Conservation (phyloP, 1,140 invertebrate species). For the Scaptomyza hsui region DNA sequence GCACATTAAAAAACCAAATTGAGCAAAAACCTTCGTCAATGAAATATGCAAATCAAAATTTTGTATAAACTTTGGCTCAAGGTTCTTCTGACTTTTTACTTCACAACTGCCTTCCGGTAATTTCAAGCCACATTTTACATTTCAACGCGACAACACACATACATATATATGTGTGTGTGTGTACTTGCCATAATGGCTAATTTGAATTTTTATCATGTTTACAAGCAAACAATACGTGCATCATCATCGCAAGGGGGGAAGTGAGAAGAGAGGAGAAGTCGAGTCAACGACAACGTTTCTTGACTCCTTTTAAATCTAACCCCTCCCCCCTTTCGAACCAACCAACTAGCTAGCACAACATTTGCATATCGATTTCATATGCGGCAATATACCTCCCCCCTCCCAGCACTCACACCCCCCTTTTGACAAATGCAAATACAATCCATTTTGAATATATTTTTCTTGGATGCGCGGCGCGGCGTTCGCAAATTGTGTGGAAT, state of each 20-base stretch:
- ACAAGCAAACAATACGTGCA: slow-evolving; percentile 83
- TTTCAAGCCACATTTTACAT: slow-evolving; percentile 76
- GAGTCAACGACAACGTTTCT: slow-evolving; percentile 14
- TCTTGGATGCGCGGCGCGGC: slow-evolving; percentile 24
- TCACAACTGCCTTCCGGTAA: slow-evolving; percentile 59
- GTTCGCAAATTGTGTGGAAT: slow-evolving; percentile 64
- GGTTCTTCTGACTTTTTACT: slow-evolving; percentile 29
- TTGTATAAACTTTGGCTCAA: slow-evolving; percentile 58
- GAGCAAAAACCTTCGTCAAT: slow-evolving; percentile 16
- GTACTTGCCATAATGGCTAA: slow-evolving; percentile 72
- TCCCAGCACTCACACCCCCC: neutral
- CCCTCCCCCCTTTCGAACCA: neutral
- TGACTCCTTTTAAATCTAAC: neutral
- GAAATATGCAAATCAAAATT: slow-evolving; percentile 65
- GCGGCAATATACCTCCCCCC: slow-evolving; percentile 51
- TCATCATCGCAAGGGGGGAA: slow-evolving; percentile 63
- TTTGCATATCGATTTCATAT: slow-evolving; percentile 83
- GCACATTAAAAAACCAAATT: neutral
- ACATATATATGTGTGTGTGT: slow-evolving; percentile 2
- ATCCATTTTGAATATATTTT: slow-evolving; percentile 59
- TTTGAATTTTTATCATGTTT: slow-evolving; percentile 83
- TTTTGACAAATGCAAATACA: slow-evolving; percentile 58
- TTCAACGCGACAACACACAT: slow-evolving; percentile 62
- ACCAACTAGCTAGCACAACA: slow-evolving; percentile 57
- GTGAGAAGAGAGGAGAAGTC: neutral